phyloP scores from a whole-genome alignment of 2,113 vertebrate genomes.

The Leuciscus idus region DNA sequence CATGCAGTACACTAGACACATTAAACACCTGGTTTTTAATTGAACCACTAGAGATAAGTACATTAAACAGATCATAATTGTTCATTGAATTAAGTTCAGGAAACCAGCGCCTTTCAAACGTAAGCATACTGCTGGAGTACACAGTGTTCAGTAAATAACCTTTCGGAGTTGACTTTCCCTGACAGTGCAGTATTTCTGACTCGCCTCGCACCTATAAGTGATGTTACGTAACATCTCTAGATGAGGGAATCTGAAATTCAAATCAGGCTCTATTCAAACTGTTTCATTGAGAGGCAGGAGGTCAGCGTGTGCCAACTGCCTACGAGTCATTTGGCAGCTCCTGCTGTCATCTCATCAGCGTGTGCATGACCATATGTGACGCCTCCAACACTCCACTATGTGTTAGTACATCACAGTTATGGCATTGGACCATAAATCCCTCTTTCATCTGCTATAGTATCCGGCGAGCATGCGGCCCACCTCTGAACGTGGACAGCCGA shows the following conservation, averaged over 20 bases:
- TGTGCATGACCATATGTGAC: neutral
- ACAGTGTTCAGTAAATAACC: constrained; percentile 2
- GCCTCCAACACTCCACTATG: constrained; percentile 2
- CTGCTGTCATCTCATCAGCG: constrained; percentile 31
- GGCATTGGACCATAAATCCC: neutral
- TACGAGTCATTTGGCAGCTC: constrained; percentile 24
- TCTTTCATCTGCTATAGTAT: neutral
- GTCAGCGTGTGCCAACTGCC: constrained; percentile 30
- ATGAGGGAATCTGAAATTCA: constrained; percentile 42
- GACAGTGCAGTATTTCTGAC: constrained; percentile 21
- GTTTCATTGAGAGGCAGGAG: constrained; percentile 25
- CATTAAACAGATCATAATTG: neutral
- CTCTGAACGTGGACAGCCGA: no score
- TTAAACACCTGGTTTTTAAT: neutral
- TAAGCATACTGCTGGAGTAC: neutral
- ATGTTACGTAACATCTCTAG: constrained; percentile 28
- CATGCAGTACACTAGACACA: neutral
- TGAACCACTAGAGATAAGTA: neutral
- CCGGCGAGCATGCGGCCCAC: neutral
- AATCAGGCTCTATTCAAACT: constrained; percentile 14
- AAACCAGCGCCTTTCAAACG: neutral
- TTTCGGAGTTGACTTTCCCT: constrained; percentile 20
- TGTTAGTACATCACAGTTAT: constrained; percentile 1
- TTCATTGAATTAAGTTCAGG: neutral
- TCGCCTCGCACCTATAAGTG: neutral